Percentiles rank a stretch among this genome's conserved stretches.
Conservation (phyloP, 2,797 vertebrate genomes). For the Epinephelus awoara region DNA sequence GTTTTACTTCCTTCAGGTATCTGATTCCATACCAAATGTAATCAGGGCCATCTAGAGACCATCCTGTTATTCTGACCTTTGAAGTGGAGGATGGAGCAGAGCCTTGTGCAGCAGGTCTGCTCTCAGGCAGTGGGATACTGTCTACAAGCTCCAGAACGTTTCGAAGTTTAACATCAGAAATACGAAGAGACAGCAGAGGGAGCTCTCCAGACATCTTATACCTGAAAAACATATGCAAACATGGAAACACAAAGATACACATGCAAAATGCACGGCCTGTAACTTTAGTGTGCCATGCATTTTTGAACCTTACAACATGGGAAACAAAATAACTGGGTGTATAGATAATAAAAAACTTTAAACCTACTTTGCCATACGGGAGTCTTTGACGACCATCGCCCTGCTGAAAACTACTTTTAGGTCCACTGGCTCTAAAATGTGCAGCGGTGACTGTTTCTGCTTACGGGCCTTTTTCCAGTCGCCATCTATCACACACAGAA, state of each 20-base stretch:
- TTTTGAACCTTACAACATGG: background rate
- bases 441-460: conserved; percentile 88
- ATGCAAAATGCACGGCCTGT: background rate
- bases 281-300: background rate
- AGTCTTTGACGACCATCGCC: conserved; percentile 95
- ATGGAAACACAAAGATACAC: conserved; percentile 7
- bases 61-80: conserved; percentile 80
- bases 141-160: conserved; percentile 92
- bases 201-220: conserved; percentile 95
- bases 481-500: conserved; percentile 83
- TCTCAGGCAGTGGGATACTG: conserved; percentile 94
- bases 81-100: conserved; percentile 70
- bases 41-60: background rate
- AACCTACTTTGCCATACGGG: conserved; percentile 95
- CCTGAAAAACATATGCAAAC: conserved; percentile 79
- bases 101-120: conserved; percentile 74
- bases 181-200: conserved; percentile 92
- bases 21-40: background rate
- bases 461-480: conserved; percentile 95
- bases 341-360: background rate
- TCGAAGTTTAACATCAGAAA: conserved; percentile 94
- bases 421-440: conserved; percentile 95
- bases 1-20: background rate
- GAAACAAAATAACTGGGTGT: background rate
- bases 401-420: conserved; percentile 93